Conservation (phyloP, 2,113 vertebrate genomes). For the Pseudopipra pipra region DNA sequence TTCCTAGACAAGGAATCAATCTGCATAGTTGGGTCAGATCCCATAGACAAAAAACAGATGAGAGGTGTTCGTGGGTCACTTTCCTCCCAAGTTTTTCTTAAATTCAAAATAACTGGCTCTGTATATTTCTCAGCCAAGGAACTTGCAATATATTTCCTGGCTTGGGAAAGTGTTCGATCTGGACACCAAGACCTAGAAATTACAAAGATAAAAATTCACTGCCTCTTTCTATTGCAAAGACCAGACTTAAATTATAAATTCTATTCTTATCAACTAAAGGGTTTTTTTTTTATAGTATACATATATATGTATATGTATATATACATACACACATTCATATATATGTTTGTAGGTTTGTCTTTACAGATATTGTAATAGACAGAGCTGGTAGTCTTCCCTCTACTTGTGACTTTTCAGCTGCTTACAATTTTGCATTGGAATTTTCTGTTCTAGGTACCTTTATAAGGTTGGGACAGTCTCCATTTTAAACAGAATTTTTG, state of each 20-base stretch:
- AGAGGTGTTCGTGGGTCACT: constrained; percentile 74
- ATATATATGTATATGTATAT: not conserved
- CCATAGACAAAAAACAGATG: constrained; percentile 80
- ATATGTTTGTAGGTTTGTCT: not conserved
- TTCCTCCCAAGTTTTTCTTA: constrained; percentile 79
- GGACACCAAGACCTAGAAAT: constrained; percentile 78
- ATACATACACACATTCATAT: not conserved
- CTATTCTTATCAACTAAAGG: not conserved
- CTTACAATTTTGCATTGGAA: not conserved
- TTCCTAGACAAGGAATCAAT: constrained; percentile 76
- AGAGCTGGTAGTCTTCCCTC: not conserved
- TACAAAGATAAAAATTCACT: not conserved
- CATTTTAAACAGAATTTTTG: not conserved
- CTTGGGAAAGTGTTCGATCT: constrained; percentile 79
- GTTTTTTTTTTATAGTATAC: not conserved
- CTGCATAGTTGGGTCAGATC: constrained; percentile 76
- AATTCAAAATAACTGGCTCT: constrained; percentile 78
- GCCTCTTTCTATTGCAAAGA: not conserved
- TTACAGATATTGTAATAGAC: not conserved
- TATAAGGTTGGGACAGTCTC: not conserved
- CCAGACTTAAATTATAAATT: not conserved
- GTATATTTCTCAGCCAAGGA: constrained; percentile 77
- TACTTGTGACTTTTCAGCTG: not conserved
- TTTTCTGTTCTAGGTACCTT: not conserved
- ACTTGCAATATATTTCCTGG: constrained; percentile 75